Percentiles rank a stretch among this genome's conserved stretches.
Evolutionary conservation across 2,113 vertebrate genomes (phyloP).

Genomic region (Bubo scandiacus): DNA sequence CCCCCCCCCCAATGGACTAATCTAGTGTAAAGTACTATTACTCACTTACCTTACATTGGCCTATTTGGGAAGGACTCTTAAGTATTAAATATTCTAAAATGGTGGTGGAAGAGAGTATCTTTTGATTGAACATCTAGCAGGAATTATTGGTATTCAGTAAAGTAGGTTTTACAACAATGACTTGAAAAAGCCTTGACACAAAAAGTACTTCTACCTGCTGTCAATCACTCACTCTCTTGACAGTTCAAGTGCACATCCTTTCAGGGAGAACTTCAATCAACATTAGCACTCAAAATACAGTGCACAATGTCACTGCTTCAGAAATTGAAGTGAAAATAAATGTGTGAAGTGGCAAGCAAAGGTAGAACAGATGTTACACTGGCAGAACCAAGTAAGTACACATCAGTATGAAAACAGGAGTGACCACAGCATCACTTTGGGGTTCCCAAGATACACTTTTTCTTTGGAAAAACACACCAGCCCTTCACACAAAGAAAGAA

Average conservation of each 20-base stretch:
- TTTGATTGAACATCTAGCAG: slow-evolving; percentile 25
- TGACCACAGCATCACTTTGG: rapidly evolving
- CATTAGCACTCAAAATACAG: slow-evolving; percentile 61
- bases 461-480: neutral
- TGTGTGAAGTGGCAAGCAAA: slow-evolving; percentile 5
- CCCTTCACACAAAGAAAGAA: neutral
- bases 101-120: neutral
- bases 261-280: slow-evolving; percentile 72
- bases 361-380: neutral
- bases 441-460: neutral
- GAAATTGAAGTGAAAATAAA: slow-evolving; percentile 42
- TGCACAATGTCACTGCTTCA: slow-evolving; percentile 48
- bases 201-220: slow-evolving; percentile 59
- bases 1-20: neutral
- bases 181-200: slow-evolving; percentile 79
- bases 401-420: neutral
- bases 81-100: neutral
- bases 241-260: slow-evolving; percentile 74
- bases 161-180: slow-evolving; percentile 48
- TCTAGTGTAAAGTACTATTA: neutral
- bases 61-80: neutral
- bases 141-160: slow-evolving; percentile 59
- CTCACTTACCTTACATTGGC: neutral
- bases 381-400: neutral
- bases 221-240: slow-evolving; percentile 71